Conservation (phyloP, 1,140 invertebrate genomes). For the Drosophila biarmipes region DNA sequence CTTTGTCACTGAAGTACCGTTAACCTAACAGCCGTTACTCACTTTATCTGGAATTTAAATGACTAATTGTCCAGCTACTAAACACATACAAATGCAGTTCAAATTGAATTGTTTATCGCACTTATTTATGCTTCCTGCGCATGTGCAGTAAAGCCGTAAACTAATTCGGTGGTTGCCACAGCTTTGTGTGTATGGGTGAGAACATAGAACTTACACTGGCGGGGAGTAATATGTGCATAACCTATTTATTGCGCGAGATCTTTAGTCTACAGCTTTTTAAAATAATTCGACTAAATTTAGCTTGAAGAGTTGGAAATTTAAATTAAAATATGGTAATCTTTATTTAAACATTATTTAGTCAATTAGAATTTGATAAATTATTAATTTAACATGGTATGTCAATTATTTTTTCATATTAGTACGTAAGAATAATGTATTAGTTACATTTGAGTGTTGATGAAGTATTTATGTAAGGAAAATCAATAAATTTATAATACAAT, state of each 20-base stretch:
- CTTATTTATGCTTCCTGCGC: conserved; percentile 59
- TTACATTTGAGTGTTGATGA: too few relatives aligned
- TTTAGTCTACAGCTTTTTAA: too few relatives aligned
- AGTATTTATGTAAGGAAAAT: too few relatives aligned
- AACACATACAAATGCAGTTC: neutral
- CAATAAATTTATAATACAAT: too few relatives aligned
- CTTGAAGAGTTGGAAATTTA: too few relatives aligned
- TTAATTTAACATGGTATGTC: too few relatives aligned
- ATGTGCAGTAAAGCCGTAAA: conserved; percentile 47
- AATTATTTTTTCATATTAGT: too few relatives aligned
- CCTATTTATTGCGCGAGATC: neutral
- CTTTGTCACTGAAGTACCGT: neutral
- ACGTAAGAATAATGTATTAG: too few relatives aligned
- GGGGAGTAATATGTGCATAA: neutral
- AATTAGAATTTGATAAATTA: too few relatives aligned
- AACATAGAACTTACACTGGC: conserved; percentile 36
- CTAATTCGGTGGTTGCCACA: conserved; percentile 28
- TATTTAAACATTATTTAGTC: too few relatives aligned
- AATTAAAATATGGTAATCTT: too few relatives aligned
- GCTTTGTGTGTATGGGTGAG: conserved; percentile 39
- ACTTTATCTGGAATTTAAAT: neutral
- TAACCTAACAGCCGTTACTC: conserved; percentile 1
- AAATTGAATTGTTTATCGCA: conserved; percentile 34
- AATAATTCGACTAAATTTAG: too few relatives aligned
- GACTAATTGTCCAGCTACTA: conserved; percentile 13